phyloP scores from a whole-genome alignment of 92 coral and sea anemone species.

The Phymanthus crucifer region DNA sequence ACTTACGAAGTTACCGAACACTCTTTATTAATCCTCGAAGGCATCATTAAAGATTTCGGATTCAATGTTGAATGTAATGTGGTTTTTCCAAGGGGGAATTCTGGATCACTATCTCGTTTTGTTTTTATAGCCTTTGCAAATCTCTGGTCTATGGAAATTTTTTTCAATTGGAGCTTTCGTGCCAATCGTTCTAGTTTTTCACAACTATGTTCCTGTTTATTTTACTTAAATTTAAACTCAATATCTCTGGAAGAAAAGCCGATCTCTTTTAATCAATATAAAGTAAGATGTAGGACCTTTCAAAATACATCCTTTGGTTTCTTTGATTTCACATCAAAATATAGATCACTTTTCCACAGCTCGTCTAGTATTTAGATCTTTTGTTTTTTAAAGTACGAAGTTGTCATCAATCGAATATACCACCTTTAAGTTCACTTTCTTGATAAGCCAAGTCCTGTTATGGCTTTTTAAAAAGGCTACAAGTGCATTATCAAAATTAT shows the following conservation, averaged over 20 bases:
- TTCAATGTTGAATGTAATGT: slow-evolving; percentile 23
- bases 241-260: not conserved
- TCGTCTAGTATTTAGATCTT: not conserved
- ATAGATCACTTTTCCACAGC: not conserved
- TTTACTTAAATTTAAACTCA: not conserved
- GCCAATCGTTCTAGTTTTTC: not conserved
- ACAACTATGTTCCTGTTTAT: not conserved
- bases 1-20: not conserved
- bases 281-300: not conserved
- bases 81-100: slow-evolving; percentile 22
- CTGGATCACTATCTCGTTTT: slow-evolving; percentile 11
- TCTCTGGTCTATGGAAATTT: not conserved
- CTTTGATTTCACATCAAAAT: not conserved
- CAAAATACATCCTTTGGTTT: not conserved
- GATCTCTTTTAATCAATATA: not conserved
- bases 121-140: slow-evolving; percentile 14
- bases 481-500: slow-evolving; percentile 1
- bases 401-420: not conserved
- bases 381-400: not conserved
- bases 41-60: not conserved
- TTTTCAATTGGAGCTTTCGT: slow-evolving; percentile 7
- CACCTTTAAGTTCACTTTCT: not conserved
- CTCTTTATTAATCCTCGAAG: not conserved
- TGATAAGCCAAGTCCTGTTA: not conserved
- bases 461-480: not conserved